These are phyloP conservation scores for Physeter macrocephalus DNA, from an alignment of 2,113 vertebrate species.

Conservation along the genomic window DNA sequence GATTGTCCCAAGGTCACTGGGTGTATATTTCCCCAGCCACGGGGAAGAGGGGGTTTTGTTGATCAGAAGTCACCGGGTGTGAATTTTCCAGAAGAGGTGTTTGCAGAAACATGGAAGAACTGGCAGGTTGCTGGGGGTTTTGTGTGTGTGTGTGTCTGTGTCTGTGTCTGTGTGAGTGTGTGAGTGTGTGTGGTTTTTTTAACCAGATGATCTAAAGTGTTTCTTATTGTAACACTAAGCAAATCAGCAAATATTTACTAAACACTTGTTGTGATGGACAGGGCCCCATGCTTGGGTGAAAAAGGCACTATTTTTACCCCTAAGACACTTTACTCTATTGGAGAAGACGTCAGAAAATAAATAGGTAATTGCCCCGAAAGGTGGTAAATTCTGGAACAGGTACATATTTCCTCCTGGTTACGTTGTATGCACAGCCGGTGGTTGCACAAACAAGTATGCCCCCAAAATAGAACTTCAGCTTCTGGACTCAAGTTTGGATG, in stretches of 20 bases:
- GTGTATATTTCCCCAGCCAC: not conserved
- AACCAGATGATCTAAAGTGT: not conserved
- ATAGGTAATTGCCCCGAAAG: not conserved
- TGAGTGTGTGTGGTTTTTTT: not conserved
- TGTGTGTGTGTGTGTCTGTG: not conserved
- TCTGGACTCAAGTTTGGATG: not conserved
- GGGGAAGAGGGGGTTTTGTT: not conserved
- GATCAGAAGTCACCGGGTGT: not conserved
- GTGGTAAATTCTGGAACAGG: not conserved
- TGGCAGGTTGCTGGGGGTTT: not conserved
- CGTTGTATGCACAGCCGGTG: not conserved
- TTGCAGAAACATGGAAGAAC: not conserved
- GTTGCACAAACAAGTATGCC: not conserved
- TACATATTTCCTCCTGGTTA: fast-evolving
- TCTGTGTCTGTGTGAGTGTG: no score
- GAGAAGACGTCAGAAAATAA: not conserved
- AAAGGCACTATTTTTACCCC: not conserved
- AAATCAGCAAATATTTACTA: not conserved
- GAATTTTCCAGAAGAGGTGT: conserved; percentile 1
- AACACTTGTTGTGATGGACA: not conserved
- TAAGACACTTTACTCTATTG: not conserved
- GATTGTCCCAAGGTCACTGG: not conserved
- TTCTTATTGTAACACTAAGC: not conserved
- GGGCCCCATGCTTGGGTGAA: not conserved
- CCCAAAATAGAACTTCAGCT: not conserved